Conservation (phyloP, 2,113 vertebrate genomes). For the Paratilapia polleni region DNA sequence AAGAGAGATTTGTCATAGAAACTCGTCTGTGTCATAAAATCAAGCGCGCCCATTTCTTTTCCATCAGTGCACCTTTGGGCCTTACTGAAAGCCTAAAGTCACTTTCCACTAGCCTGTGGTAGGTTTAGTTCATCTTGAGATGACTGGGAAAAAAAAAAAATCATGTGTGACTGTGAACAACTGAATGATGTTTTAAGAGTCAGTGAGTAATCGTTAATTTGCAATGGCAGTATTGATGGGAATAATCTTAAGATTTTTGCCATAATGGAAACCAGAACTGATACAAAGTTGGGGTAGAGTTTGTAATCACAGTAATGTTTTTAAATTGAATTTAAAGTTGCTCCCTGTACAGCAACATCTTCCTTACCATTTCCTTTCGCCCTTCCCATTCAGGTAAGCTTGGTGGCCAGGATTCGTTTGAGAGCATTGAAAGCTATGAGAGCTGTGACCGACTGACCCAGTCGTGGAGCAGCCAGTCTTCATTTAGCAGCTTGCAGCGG, state of each 20-base stretch:
- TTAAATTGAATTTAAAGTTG: neutral
- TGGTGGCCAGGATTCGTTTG: constrained; percentile 97
- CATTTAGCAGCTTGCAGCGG: constrained; percentile 96
- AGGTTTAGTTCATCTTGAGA: neutral
- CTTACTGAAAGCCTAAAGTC: neutral
- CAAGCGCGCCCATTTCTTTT: neutral
- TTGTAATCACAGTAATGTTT: neutral
- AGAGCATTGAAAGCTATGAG: constrained; percentile 98
- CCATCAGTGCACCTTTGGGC: neutral
- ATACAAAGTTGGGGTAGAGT: neutral
- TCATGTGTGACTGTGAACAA: neutral
- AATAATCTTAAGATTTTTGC: neutral
- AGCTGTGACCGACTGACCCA: constrained; percentile 96
- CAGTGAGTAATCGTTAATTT: neutral
- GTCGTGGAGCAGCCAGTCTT: constrained; percentile 98
- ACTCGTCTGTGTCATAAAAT: neutral
- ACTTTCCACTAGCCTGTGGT: neutral
- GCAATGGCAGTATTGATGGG: neutral
- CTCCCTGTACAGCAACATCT: neutral
- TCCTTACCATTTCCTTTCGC: neutral
- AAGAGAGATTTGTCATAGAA: neutral
- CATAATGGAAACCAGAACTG: neutral
- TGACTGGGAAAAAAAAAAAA: neutral
- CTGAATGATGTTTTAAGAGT: neutral
- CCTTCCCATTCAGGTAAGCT: constrained; percentile 86